Evolutionary conservation across 2,888 invertebrate genomes (phyloP).

Genomic region (Drosophila mayaguana): DNA sequence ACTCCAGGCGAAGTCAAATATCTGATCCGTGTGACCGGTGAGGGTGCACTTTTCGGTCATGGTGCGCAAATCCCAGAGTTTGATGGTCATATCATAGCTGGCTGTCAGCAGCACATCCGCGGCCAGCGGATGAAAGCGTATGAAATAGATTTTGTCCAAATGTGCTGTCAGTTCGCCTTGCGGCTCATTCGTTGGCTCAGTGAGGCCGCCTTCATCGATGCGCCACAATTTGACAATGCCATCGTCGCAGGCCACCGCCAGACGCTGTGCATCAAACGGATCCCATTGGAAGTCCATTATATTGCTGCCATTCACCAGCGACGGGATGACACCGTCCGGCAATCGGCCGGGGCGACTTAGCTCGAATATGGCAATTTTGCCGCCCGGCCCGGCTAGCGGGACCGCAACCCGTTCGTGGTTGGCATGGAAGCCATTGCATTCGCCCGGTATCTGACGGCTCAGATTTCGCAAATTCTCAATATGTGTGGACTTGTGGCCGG

Average conservation of each 20-base stretch:
- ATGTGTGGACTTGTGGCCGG: conserved; percentile 95
- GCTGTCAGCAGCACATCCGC: conserved; percentile 94
- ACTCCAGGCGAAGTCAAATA: conserved; percentile 97
- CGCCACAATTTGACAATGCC: conserved; percentile 93
- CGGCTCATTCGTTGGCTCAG: conserved; percentile 92
- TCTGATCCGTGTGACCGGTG: conserved; percentile 92
- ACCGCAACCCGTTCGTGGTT: conserved; percentile 95
- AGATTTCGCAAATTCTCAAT: conserved; percentile 96
- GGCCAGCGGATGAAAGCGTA: conserved; percentile 96
- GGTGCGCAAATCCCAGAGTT: conserved; percentile 92
- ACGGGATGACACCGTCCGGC: conserved; percentile 92
- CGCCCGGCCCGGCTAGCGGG: conserved; percentile 95
- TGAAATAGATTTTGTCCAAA: conserved; percentile 95
- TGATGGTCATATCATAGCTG: conserved; percentile 95
- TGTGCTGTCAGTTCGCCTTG: conserved; percentile 91
- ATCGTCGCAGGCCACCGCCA: conserved; percentile 96
- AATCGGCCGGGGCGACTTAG: conserved; percentile 91
- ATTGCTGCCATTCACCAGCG: conserved; percentile 95
- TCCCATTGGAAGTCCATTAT: conserved; percentile 98
- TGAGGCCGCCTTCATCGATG: conserved; percentile 88
- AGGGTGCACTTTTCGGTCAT: conserved; percentile 88
- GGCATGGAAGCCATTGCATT: conserved; percentile 97
- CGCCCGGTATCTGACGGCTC: conserved; percentile 95
- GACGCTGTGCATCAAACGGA: conserved; percentile 92
- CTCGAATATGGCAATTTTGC: conserved; percentile 94